Evolutionary conservation across 2,888 invertebrate species (phyloP), one percentile per base, ranked within the genome.

Genomic region (Hypselothyrea guttata): DNA sequence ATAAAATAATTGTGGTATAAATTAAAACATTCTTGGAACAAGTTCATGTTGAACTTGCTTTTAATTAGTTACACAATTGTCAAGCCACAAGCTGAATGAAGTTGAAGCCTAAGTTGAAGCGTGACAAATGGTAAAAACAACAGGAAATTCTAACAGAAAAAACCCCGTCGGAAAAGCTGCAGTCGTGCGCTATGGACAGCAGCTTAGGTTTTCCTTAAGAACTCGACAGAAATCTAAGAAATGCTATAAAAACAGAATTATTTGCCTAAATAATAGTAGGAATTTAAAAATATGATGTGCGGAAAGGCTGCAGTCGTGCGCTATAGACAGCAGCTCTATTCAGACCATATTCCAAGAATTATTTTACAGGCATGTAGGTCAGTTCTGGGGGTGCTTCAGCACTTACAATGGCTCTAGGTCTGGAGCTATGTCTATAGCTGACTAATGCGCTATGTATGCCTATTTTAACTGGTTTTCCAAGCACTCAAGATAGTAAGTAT

Each of bases 331-430:
- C 22, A 5, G 5, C 22, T 22, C 5, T 22, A 22, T 15, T n/a
- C n/a, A n/a, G n/a, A n/a, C n/a, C 49, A 51, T 40, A 41, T 45
- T 16, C 11, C 2, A 12, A 33, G 46, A 42, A 53, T 33, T 35
- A 28, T 44, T 13, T 5, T 33, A 0, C 45, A 7, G 35, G 22
- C 5, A 22, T 61, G 62, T 59, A 49, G 76, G 76, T 78, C 79
- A 75, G 75, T 74, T 38, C 55, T 28, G 27, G 16, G 15, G 12
- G 8, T 12, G 7, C 22, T 22, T 22, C 22, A 22, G 22, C 22
- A 22, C 22, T 22, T 2, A 22, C 22, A 22, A 22, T 7, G 7
- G n/a, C 4, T 31, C 22, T 38, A 30, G 18, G 40, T 18, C 40
- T 16, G 4, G 3, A 7, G 11, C 5, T 22, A 5, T 22, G 22